Evolutionary conservation across 2,888 invertebrate species (phyloP).

Genomic region (Leptopilina myrica): DNA sequence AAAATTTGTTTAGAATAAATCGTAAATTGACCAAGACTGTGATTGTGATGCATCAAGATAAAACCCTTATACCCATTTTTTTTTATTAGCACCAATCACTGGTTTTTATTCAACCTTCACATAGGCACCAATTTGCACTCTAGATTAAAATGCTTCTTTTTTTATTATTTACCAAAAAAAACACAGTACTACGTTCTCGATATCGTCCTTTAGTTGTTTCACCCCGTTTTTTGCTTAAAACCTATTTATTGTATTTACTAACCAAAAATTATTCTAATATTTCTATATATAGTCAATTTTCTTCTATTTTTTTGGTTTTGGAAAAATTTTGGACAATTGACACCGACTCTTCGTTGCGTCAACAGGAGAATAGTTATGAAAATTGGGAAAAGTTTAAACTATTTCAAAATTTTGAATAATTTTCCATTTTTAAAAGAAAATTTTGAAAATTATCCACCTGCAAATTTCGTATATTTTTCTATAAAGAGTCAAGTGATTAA

Average conservation of each 20-base stretch:
- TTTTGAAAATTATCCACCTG: too few relatives aligned
- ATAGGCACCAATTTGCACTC: conserved; percentile 51
- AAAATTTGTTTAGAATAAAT: conserved; percentile 76
- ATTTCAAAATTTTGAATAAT: too few relatives aligned
- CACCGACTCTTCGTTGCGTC: not conserved
- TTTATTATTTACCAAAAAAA: conserved; percentile 63
- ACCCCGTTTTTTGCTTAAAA: not conserved
- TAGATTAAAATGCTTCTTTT: conserved; percentile 68
- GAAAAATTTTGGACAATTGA: too few relatives aligned
- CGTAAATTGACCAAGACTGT: conserved; percentile 73
- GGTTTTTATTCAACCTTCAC: conserved; percentile 41
- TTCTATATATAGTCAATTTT: not conserved
- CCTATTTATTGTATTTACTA: not conserved
- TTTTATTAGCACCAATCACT: conserved; percentile 38
- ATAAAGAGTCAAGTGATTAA: too few relatives aligned
- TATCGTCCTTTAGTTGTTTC: conserved; percentile 9
- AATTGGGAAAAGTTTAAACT: too few relatives aligned
- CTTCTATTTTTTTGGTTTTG: too few relatives aligned
- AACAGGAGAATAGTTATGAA: not conserved
- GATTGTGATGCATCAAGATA: conserved; percentile 63
- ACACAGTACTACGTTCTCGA: conserved; percentile 63
- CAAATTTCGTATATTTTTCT: too few relatives aligned
- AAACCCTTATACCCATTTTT: conserved; percentile 42
- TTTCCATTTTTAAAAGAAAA: too few relatives aligned
- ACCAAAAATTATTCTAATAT: not conserved